Evolutionary conservation across 23 tunicate species (phyloP), one percentile per base, ranked within the genome.

Genomic region (Halocynthia roretzi): DNA sequence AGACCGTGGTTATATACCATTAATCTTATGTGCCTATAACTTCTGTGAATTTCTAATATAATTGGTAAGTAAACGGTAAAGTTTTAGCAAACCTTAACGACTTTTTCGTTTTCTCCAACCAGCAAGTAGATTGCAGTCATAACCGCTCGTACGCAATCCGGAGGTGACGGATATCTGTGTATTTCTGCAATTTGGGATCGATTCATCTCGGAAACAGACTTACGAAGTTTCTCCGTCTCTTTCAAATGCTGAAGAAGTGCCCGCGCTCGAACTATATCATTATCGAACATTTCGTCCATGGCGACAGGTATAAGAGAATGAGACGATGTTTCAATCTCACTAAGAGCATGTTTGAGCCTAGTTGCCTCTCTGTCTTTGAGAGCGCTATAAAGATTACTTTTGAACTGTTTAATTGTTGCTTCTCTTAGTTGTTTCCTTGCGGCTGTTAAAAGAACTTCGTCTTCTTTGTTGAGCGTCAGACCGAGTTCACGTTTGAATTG

Each of bases 181-280:
- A 89, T 83, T 84, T 89, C 96, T 9, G 96, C 87, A 44, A 89
- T 51, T 52, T 85, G 70, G 6, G 84, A 80, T 54, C 96, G 78
- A 10, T 81, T 83, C 96, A 89, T 80, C 12, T 69, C 69, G 51
- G 82, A 60, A n/a, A 89, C 81, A 15, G 85, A 80, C 0, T 81
- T 67, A 0, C 84, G 69, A 71, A 71, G 77, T 20, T 76, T 84
- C 44, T 75, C 71, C 53, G 84, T 44, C 52, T 89, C 80, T 15
- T 31, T n/a, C 52, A 89, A 75, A 68, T 84, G 88, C 9, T 40
- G 15, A 6, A 80, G 67, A 6, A 89, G 80, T 20, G 58, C 66
- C 20, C 53, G 75, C 8, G 78, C 96, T 50, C 56, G 53, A 6
- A 60, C 48, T 4, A 89, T 76, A n/a, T 89, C 96, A 14, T 56